These are phyloP conservation scores for Eueremaeus valkanovi DNA, from an alignment of 2,888 invertebrate genomes.

Conservation along the genomic window DNA sequence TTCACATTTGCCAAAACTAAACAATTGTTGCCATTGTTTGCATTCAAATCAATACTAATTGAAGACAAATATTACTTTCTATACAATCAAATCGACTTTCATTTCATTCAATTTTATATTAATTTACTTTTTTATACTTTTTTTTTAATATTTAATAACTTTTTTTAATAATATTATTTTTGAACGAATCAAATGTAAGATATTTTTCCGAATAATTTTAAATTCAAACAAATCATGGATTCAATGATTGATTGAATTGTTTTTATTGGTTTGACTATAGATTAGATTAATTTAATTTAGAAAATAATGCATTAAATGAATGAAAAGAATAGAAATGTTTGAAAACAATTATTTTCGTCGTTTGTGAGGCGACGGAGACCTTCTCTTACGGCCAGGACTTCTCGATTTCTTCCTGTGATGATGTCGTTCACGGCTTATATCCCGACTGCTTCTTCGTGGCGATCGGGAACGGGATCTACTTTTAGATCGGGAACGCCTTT, in stretches of 20 bases:
- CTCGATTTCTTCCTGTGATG: not conserved
- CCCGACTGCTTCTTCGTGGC: constrained; percentile 2
- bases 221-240: not conserved
- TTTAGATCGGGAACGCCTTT: constrained; percentile 30
- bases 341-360: not conserved
- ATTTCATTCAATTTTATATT: too few species aligned
- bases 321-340: not conserved
- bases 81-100: not conserved
- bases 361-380: constrained; percentile 10
- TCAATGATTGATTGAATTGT: not conserved
- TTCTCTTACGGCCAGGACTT: not conserved
- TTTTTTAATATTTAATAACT: not conserved
- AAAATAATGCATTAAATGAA: not conserved
- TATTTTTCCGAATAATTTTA: too few species aligned
- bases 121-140: too few species aligned
- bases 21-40: not conserved
- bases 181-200: too few species aligned
- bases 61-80: not conserved
- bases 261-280: too few species aligned
- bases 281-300: too few species aligned
- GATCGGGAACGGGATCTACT: constrained; percentile 17
- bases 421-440: constrained; percentile 1
- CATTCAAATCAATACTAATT: not conserved
- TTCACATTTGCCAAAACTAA: not conserved
- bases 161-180: not conserved